Conservation (phyloP, 2,888 invertebrate genomes). For the Sepiola atlantica region DNA sequence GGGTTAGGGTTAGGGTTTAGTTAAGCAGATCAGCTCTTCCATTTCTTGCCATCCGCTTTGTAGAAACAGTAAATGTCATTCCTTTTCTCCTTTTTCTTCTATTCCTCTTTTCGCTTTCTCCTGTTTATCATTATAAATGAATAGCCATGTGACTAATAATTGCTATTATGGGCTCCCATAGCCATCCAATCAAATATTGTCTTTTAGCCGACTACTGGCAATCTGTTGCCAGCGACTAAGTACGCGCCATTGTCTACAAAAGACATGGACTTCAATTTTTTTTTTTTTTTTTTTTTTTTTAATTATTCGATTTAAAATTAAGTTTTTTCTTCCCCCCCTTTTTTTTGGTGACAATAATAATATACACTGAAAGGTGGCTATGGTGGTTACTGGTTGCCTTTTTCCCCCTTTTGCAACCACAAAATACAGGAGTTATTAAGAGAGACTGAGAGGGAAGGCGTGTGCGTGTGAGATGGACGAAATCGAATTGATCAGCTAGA, state of each 20-base stretch:
- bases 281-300: no score
- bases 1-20: slow-evolving; percentile 23
- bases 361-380: not conserved
- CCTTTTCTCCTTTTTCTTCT: not conserved
- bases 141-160: slow-evolving; percentile 45
- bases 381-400: not conserved
- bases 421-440: not conserved
- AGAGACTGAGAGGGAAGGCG: not conserved
- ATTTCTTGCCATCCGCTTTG: slow-evolving; percentile 41
- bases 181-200: slow-evolving; percentile 45
- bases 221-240: slow-evolving; percentile 41
- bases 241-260: not conserved
- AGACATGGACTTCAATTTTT: not conserved
- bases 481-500: slow-evolving; percentile 24
- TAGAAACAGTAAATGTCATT: slow-evolving; percentile 44
- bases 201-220: slow-evolving; percentile 43
- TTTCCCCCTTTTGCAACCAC: not conserved
- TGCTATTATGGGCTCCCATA: slow-evolving; percentile 38
- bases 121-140: slow-evolving; percentile 41
- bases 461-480: slow-evolving; percentile 22
- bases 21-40: slow-evolving; percentile 37
- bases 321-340: no score
- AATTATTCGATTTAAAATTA: no score
- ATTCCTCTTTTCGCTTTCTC: not conserved
- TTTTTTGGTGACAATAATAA: no score